Percentiles rank a stretch among this genome's conserved stretches.
phyloP scores from a whole-genome alignment of 2,888 invertebrate species.

The Epistrophe grossulariae region DNA sequence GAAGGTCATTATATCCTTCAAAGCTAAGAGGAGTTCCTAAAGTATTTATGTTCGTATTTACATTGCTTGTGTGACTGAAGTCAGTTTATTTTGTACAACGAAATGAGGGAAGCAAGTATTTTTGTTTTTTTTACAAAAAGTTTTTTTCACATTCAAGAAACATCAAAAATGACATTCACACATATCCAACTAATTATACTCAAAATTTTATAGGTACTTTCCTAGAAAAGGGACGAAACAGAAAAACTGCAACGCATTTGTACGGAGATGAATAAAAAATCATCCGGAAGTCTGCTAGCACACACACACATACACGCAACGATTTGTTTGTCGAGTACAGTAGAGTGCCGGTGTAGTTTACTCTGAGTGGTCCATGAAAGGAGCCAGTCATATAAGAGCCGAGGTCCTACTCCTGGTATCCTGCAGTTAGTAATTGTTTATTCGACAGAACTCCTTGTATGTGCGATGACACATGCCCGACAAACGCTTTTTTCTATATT shows the following conservation, averaged over 20 bases:
- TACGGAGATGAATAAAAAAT: slow-evolving; percentile 60
- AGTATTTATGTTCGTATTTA: neutral
- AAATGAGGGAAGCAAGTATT: neutral
- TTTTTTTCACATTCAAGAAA: neutral
- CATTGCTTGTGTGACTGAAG: slow-evolving; percentile 8
- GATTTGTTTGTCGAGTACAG: neutral
- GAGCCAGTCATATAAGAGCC: slow-evolving; percentile 5
- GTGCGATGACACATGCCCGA: slow-evolving; percentile 48
- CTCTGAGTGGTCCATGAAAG: slow-evolving; percentile 6
- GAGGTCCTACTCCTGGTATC: neutral
- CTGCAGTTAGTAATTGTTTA: slow-evolving; percentile 40
- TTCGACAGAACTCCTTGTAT: slow-evolving; percentile 49
- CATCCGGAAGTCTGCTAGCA: slow-evolving; percentile 56
- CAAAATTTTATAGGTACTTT: neutral
- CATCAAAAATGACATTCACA: neutral
- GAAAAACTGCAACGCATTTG: slow-evolving; percentile 19
- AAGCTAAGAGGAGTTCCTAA: neutral
- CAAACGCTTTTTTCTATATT: slow-evolving; percentile 12
- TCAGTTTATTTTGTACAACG: neutral
- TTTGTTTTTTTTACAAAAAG: neutral
- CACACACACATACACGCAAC: slow-evolving; percentile 8
- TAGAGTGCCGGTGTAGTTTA: neutral
- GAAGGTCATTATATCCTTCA: slow-evolving; percentile 35
- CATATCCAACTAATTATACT: slow-evolving; percentile 15
- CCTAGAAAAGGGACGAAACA: neutral